phyloP scores from a whole-genome alignment of 2,797 vertebrate genomes.

The Apogon talboti region DNA sequence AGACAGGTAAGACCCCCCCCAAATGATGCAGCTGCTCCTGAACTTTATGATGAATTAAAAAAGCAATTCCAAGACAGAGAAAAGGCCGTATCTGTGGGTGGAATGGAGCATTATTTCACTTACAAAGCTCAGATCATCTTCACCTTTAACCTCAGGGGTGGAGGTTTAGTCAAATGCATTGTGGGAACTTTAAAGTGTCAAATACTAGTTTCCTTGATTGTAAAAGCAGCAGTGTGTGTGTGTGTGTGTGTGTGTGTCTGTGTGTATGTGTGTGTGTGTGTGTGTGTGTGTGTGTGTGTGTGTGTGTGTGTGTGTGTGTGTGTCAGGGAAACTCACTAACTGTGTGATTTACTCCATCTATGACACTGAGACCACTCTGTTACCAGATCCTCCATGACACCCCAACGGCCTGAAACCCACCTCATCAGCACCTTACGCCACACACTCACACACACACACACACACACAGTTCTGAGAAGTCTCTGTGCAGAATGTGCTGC shows the following conservation, averaged over 20 bases:
- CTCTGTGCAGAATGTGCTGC: conserved; percentile 41
- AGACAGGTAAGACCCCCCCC: conserved; percentile 87
- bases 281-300: conserved; percentile 1
- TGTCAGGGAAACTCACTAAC: conserved; percentile 16
- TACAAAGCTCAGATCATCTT: no score
- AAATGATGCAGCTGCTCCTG: no score
- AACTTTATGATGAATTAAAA: no score
- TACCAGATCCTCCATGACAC: conserved; percentile 56
- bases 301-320: conserved; percentile 8
- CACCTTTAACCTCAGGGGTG: no score
- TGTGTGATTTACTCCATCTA: conserved; percentile 63
- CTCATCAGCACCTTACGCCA: conserved; percentile 36
- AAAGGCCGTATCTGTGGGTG: no score
- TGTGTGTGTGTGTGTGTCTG: conserved; percentile 4
- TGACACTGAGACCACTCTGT: conserved; percentile 67
- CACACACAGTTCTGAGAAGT: conserved; percentile 43
- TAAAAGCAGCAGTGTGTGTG: no score
- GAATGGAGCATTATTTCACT: no score
- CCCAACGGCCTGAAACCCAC: conserved; percentile 40
- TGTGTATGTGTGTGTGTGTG: conserved; percentile 1
- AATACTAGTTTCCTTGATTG: no score
- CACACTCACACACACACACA: conserved; percentile 29
- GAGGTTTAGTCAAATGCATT: no score
- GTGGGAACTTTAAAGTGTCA: no score
- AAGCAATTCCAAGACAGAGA: no score